Evolutionary conservation across 2,888 invertebrate genomes (phyloP).

Genomic region (Luperina nickerlii): DNA sequence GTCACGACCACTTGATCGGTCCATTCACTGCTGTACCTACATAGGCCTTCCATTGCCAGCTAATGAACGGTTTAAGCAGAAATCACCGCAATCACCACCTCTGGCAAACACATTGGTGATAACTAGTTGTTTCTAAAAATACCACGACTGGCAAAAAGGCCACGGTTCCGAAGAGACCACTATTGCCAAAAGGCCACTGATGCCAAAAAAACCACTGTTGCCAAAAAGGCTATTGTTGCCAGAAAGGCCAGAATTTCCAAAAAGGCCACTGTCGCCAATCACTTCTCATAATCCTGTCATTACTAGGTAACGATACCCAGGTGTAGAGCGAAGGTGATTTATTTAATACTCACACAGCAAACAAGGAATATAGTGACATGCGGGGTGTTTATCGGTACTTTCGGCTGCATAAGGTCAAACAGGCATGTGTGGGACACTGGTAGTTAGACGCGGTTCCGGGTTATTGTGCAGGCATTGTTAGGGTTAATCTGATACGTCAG

Average conservation of each 20-base stretch:
- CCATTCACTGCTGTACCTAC: not conserved
- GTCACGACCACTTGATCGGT: not conserved
- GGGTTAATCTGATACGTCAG: constrained; percentile 58
- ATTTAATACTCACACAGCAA: not conserved
- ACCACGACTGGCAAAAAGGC: not conserved
- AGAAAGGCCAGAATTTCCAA: not conserved
- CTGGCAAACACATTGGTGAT: not conserved
- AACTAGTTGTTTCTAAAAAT: not conserved
- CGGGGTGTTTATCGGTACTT: constrained; percentile 47
- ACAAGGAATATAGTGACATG: constrained; percentile 24
- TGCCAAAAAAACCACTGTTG: not conserved
- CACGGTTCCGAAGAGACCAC: not conserved
- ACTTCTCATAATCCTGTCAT: too few species aligned
- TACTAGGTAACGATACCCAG: not conserved
- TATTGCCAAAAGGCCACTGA: not conserved
- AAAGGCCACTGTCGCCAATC: not conserved
- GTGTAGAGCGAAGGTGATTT: not conserved
- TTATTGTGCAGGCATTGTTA: constrained; percentile 58
- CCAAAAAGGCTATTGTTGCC: not conserved
- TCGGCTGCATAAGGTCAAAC: constrained; percentile 53
- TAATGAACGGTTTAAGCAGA: not conserved
- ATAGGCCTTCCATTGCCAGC: not conserved
- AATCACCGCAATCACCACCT: not conserved
- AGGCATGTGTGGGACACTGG: constrained; percentile 43
- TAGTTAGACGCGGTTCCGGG: constrained; percentile 56